Base-by-base conservation (phyloP, 1,140 invertebrate genomes). In the Sycophaga agraensis region DNA sequence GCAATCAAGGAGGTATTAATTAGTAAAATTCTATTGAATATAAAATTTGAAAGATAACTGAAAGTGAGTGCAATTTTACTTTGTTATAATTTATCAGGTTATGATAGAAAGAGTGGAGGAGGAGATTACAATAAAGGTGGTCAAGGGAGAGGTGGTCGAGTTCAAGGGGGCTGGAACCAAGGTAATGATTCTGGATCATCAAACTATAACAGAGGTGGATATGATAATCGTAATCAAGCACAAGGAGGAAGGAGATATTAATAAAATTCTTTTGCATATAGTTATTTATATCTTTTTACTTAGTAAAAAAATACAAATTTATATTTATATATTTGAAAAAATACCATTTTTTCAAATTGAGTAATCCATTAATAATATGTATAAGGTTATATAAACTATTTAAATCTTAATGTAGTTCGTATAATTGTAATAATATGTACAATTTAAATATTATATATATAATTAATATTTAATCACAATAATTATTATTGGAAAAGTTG, bases 151-250 rank as follows among this genome's bases (percentile, higher is more conserved):
- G 68, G 76, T 24, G 70, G 73, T 24, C 69, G 78, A 69, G 76
- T 79, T 66, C 78, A 80, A 60, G 73, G 78, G 34, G 75, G 78
- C 42, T 80, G 76, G 73, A 77, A 77, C 63, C 72, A 77, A 66
- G 70, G 70, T 31, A 66, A 63, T 42, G 64, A 66, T n/a, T 2
- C 21, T 12, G 58, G 66, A n/a, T 45, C 3, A 22, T 62, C 53
- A 3, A 63, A 48, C 17, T 71, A 72, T 64, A 70, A 72, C 35
- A 66, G 68, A 17, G 64, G 74, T n/a, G 69, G 71, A 50, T 72
- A 74, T 24, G 70, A 72, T 16, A 50, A 51, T 35, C 46, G 48
- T 4, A 37, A 53, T 31, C 49, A 53, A 39, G 42, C 40, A 45
- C 68, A 67, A 17, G 66, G 69, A 9, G 67, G 67, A 11, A 56